phyloP scores from a whole-genome alignment of 2,888 invertebrate species.

The Crepidodera aurea region DNA sequence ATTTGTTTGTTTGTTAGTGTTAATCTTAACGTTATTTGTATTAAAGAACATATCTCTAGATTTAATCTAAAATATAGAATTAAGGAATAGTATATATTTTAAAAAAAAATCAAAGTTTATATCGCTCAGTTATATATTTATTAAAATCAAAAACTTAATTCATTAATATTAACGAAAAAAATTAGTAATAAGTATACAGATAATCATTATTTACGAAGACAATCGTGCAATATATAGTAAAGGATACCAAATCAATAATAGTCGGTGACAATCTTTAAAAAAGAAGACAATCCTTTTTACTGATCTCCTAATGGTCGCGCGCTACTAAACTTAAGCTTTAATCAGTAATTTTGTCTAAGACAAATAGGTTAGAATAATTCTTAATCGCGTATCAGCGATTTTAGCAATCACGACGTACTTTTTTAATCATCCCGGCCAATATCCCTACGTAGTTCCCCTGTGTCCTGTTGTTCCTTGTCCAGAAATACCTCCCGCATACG shows the following conservation, averaged over 20 bases:
- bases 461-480: conserved; percentile 59
- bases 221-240: conserved; percentile 58
- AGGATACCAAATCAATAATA: conserved; percentile 51
- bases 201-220: conserved; percentile 48
- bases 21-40: conserved; percentile 44
- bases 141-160: conserved; percentile 33
- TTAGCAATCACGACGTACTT: conserved; percentile 62
- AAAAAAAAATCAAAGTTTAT: conserved; percentile 42
- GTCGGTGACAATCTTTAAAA: conserved; percentile 35
- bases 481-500: conserved; percentile 56
- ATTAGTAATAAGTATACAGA: conserved; percentile 28
- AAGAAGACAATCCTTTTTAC: conserved; percentile 33
- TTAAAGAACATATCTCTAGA: conserved; percentile 53
- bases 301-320: conserved; percentile 11
- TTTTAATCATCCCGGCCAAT: conserved; percentile 61
- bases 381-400: conserved; percentile 18
- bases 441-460: conserved; percentile 63
- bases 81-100: conserved; percentile 48
- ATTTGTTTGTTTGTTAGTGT: conserved; percentile 32
- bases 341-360: not conserved
- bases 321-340: conserved; percentile 14
- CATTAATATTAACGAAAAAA: conserved; percentile 35
- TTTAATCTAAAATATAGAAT: conserved; percentile 39
- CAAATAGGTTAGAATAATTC: not conserved
- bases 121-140: conserved; percentile 30